These are phyloP conservation scores for Drosophila fuyamai DNA, from an alignment of 1,140 invertebrate genomes.

Conservation along the genomic window DNA sequence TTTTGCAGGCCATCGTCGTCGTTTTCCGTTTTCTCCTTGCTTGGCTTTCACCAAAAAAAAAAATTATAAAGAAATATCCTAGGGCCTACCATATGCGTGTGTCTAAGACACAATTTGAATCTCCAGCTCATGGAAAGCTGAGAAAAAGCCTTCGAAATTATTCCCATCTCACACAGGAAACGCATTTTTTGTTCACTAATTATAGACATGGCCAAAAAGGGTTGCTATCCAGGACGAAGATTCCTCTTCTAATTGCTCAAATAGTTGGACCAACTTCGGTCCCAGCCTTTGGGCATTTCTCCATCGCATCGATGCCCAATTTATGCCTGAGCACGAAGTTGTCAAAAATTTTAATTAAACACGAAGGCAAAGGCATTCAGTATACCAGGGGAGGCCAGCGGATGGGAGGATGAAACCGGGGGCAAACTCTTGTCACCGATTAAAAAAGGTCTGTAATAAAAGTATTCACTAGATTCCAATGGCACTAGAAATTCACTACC, in stretches of 20 bases:
- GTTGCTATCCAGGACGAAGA: constrained; percentile 1
- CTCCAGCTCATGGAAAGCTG: constrained; percentile 10
- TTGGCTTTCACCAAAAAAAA: not conserved
- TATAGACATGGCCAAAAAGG: constrained; percentile 20
- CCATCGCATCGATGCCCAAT: constrained; percentile 58
- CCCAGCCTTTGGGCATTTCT: constrained; percentile 16
- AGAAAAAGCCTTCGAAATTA: constrained; percentile 7
- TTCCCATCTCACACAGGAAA: not conserved
- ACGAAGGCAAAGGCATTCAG: constrained; percentile 32
- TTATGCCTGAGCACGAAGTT: constrained; percentile 72
- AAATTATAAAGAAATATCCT: not conserved
- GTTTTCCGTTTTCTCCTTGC: not conserved
- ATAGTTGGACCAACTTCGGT: constrained; percentile 60
- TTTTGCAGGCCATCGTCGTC: constrained; percentile 59
- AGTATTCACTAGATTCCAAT: not conserved
- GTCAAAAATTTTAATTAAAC: constrained; percentile 77
- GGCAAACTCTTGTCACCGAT: constrained; percentile 1
- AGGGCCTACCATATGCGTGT: not conserved
- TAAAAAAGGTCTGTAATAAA: constrained; percentile 23
- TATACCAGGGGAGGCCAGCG: not conserved
- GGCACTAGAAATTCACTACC: not conserved
- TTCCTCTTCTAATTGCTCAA: constrained; percentile 69
- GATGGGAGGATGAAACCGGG: not conserved
- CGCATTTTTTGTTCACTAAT: constrained; percentile 38
- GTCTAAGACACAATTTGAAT: constrained; percentile 13